Evolutionary conservation across 1,140 invertebrate species (phyloP).

Genomic region (Nixonia krombeini): DNA sequence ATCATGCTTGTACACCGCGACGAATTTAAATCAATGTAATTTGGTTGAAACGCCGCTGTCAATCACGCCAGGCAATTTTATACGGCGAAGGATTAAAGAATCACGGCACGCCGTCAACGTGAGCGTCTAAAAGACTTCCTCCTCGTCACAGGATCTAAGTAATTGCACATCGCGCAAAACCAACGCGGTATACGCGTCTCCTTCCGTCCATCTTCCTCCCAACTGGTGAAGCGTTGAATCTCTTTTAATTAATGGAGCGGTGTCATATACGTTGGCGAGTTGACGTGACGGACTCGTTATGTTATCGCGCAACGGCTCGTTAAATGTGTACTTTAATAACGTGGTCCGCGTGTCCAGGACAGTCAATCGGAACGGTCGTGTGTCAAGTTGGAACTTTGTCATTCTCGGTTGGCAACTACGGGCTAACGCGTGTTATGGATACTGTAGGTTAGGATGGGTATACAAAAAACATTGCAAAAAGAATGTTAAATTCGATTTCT

Average conservation of each 20-base stretch:
- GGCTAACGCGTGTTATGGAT: too few species aligned
- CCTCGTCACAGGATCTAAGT: constrained; percentile 11
- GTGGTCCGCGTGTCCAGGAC: not conserved
- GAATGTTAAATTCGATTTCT: too few species aligned
- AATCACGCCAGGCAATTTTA: not conserved
- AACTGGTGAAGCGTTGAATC: constrained; percentile 2
- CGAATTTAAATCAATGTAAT: too few species aligned
- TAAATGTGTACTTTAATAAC: constrained; percentile 28
- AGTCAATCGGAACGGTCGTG: not conserved
- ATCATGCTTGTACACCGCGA: too few species aligned
- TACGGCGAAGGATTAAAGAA: constrained; percentile 11
- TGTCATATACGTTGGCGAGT: constrained; percentile 19
- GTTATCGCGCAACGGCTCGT: constrained; percentile 24
- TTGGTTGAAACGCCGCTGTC: too few species aligned
- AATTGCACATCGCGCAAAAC: constrained; percentile 2
- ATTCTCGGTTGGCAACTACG: not conserved
- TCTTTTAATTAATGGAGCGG: constrained; percentile 21
- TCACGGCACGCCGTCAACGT: constrained; percentile 3
- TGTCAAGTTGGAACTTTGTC: constrained; percentile 3
- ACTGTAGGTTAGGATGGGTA: too few species aligned
- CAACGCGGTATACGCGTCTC: not conserved
- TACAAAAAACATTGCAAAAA: too few species aligned
- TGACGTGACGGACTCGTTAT: constrained; percentile 14
- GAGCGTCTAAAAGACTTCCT: constrained; percentile 13
- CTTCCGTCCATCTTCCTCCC: not conserved